These are phyloP conservation scores for Halictus ligatus DNA, from an alignment of 2,888 invertebrate genomes.

Conservation along the genomic window DNA sequence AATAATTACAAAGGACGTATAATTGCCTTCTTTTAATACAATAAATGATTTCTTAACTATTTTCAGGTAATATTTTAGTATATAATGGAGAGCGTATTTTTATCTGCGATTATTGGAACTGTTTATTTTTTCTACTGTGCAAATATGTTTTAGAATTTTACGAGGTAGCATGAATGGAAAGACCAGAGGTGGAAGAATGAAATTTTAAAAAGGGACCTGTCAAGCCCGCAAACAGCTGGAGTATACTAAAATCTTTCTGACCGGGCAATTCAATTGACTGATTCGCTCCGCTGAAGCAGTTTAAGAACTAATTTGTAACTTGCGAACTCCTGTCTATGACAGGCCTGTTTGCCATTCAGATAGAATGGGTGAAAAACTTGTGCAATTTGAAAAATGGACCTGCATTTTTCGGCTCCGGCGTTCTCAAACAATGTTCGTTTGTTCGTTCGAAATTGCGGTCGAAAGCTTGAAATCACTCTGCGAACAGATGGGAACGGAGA, in stretches of 20 bases:
- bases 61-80: too few species aligned
- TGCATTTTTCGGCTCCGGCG: background rate
- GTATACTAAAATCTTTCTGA: background rate
- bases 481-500: background rate
- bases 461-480: background rate
- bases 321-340: background rate
- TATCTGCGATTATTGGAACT: too few species aligned
- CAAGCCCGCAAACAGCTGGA: background rate
- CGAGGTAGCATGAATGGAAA: background rate
- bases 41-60: too few species aligned
- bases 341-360: constrained; percentile 5
- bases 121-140: background rate
- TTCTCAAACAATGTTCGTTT: constrained; percentile 2
- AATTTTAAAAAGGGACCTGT: background rate
- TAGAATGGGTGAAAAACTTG: too few species aligned
- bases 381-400: background rate
- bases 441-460: background rate
- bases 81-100: background rate
- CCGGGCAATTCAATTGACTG: background rate
- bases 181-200: background rate
- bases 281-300: background rate
- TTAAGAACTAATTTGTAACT: constrained; percentile 18
- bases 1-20: too few species aligned
- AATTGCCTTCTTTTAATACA: too few species aligned
- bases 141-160: background rate